Conservation (phyloP, 2,888 invertebrate species). For the Steinernema carpocapsae region DNA sequence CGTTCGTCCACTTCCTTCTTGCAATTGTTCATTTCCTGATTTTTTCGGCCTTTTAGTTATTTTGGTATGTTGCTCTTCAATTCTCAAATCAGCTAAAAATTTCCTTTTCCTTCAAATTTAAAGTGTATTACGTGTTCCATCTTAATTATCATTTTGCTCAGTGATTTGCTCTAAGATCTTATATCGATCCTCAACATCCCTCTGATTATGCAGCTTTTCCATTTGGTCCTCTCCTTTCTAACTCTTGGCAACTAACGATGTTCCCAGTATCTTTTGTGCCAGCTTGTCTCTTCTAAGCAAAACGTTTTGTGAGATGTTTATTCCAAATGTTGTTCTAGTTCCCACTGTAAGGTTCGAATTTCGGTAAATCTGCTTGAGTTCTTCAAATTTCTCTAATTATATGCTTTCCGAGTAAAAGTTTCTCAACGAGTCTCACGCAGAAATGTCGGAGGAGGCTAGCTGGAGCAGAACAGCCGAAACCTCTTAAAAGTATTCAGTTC, state of each 20-base stretch:
- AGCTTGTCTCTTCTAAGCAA: background rate
- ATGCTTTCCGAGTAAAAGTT: conserved; percentile 24
- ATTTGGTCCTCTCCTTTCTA: background rate
- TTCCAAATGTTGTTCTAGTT: background rate
- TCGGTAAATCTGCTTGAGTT: background rate
- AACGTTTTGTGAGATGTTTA: background rate
- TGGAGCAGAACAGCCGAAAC: background rate
- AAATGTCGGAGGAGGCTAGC: too few species aligned
- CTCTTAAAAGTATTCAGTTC: background rate
- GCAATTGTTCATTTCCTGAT: background rate
- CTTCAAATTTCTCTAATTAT: background rate
- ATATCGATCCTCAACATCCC: conserved; percentile 17
- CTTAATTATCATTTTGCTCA: conserved; percentile 25
- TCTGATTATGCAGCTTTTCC: conserved; percentile 8
- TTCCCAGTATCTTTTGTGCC: background rate
- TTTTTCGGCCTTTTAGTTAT: background rate
- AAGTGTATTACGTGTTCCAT: background rate
- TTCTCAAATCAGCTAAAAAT: background rate
- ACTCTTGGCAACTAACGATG: background rate
- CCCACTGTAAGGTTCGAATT: background rate
- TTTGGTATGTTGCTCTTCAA: background rate
- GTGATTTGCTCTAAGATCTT: conserved; percentile 29
- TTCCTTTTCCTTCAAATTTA: background rate
- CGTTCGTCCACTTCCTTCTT: too few species aligned
- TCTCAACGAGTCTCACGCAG: background rate